Evolutionary conservation across 2,113 vertebrate genomes (phyloP).

Genomic region (Scopus umbretta): DNA sequence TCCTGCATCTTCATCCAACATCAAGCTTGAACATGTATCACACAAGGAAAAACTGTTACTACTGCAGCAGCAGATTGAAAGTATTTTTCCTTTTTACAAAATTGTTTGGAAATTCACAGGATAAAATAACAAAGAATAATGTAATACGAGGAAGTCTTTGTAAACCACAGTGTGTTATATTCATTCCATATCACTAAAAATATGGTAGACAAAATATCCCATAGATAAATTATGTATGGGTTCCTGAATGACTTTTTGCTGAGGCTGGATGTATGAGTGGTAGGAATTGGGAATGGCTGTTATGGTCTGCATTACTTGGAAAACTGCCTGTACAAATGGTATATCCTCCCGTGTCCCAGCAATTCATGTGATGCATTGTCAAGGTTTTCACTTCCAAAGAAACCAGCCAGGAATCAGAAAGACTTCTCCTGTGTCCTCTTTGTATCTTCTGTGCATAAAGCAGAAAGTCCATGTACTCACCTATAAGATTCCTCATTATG

Average conservation of each 20-base stretch:
- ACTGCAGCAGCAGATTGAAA: neutral
- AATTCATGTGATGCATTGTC: neutral
- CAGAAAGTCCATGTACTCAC: neutral
- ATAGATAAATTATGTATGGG: neutral
- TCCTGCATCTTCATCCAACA: neutral
- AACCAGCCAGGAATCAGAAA: neutral
- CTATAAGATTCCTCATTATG: neutral
- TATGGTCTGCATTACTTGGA: neutral
- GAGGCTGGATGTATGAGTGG: neutral
- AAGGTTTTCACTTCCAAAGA: neutral
- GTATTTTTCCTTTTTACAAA: neutral
- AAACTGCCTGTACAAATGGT: neutral
- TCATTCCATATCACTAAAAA: neutral
- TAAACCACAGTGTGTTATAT: neutral
- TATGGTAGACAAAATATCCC: neutral
- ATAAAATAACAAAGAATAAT: neutral
- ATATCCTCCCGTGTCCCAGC: neutral
- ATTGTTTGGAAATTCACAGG: neutral
- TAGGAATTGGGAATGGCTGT: neutral
- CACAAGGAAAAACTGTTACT: neutral
- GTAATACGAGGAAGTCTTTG: neutral
- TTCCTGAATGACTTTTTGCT: neutral
- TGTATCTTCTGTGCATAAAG: neutral
- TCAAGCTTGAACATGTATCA: neutral
- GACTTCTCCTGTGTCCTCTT: neutral